These are phyloP conservation scores for Petromus typicus DNA, from an alignment of 2,113 vertebrate genomes.

Conservation along the genomic window DNA sequence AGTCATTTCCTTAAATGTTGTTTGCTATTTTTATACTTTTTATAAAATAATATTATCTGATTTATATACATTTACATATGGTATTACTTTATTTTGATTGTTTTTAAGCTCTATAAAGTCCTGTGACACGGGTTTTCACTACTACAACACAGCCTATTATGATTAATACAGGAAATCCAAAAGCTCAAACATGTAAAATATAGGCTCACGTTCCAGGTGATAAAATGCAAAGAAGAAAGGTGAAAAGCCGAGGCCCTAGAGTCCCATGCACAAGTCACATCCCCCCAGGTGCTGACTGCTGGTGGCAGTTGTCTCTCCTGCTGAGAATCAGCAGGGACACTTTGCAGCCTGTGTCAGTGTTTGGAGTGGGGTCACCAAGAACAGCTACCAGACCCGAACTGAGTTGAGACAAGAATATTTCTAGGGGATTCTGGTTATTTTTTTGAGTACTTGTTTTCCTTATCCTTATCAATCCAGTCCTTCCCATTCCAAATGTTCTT, in stretches of 20 bases:
- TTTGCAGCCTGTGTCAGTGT: background rate
- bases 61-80: background rate
- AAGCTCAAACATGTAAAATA: background rate
- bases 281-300: background rate
- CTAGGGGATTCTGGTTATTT: background rate
- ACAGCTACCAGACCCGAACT: background rate
- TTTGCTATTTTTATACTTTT: conserved; percentile 4
- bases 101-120: conserved; percentile 12
- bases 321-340: background rate
- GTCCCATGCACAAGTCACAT: background rate
- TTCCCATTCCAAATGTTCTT: background rate
- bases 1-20: background rate
- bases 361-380: background rate
- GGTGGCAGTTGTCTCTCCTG: background rate
- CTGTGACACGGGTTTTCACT: background rate
- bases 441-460: background rate
- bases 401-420: background rate
- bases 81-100: background rate
- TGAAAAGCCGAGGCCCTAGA: background rate
- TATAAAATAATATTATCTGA: background rate
- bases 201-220: background rate
- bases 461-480: background rate
- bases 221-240: background rate
- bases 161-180: background rate
- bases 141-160: background rate